Percentiles rank a stretch among this genome's conserved stretches.
Evolutionary conservation across 2,113 vertebrate species (phyloP).

Genomic region (Syngnathus typhle): DNA sequence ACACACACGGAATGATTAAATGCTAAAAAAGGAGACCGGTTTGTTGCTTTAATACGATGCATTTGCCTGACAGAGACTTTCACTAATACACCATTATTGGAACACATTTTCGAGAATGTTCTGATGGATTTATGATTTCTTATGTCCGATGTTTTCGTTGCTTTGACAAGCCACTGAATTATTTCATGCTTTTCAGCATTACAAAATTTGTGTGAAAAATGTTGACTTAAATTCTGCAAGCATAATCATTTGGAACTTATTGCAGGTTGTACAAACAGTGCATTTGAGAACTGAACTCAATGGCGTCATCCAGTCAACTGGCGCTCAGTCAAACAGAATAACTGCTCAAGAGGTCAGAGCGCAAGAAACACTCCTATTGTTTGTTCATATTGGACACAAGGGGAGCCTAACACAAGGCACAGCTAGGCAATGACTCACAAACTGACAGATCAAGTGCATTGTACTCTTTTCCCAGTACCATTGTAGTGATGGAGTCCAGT

Average conservation of each 20-base stretch:
- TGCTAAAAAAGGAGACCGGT: too few relatives aligned
- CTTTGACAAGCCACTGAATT: neutral
- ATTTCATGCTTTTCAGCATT: neutral
- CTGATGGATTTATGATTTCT: neutral
- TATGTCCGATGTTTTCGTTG: neutral
- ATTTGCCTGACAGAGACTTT: neutral
- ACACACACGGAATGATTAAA: too few relatives aligned
- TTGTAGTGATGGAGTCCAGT: neutral
- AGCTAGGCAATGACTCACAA: conserved; percentile 57
- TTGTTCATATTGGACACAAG: conserved; percentile 59
- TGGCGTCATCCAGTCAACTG: conserved; percentile 47
- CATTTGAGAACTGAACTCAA: conserved; percentile 52
- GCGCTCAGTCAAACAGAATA: conserved; percentile 44
- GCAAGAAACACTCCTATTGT: conserved; percentile 61
- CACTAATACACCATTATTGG: neutral
- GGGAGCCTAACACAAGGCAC: conserved; percentile 43
- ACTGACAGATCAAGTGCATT: conserved; percentile 44
- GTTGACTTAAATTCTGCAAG: neutral
- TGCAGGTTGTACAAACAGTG: conserved; percentile 44
- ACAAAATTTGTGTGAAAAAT: neutral
- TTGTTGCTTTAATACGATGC: neutral
- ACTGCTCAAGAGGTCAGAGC: conserved; percentile 51
- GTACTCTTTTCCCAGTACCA: conserved; percentile 40
- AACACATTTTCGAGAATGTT: neutral
- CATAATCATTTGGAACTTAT: neutral